Evolutionary conservation across 2,888 invertebrate genomes (phyloP).

Genomic region (Diloba caeruleocephala): DNA sequence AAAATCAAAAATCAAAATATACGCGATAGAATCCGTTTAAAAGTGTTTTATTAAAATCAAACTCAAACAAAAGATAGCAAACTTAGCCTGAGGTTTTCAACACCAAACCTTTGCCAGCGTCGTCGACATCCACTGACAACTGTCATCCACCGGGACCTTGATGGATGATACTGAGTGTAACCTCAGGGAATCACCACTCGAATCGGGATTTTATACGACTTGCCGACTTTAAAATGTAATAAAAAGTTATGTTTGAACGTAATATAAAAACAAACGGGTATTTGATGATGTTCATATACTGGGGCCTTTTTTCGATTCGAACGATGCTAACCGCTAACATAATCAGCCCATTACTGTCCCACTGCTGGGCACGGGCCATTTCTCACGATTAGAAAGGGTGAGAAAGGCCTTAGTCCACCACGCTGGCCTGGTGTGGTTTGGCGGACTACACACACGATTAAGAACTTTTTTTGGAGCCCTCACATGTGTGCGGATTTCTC

Average conservation of each 20-base stretch:
- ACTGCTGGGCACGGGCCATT: no score
- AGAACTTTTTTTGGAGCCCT: no score
- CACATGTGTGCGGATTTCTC: no score
- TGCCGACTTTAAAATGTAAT: constrained; percentile 18
- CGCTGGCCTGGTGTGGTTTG: no score
- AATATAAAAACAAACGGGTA: constrained; percentile 27
- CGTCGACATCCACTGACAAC: constrained; percentile 9
- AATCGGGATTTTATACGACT: constrained; percentile 18
- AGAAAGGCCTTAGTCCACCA: no score
- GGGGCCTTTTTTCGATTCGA: neutral
- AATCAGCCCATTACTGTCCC: no score
- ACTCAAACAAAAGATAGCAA: constrained; percentile 12
- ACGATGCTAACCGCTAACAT: neutral
- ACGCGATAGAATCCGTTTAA: no score
- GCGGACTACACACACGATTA: no score
- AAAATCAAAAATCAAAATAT: no score
- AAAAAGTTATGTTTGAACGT: constrained; percentile 27
- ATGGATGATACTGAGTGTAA: neutral
- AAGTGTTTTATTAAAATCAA: neutral
- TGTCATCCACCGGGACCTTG: constrained; percentile 5
- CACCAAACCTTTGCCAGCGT: constrained; percentile 7
- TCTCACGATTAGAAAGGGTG: no score
- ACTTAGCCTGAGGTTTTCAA: constrained; percentile 1
- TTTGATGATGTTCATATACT: constrained; percentile 28
- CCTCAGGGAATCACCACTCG: constrained; percentile 23